Evolutionary conservation across 1,140 invertebrate genomes (phyloP).

Genomic region (Tenebrio molitor): DNA sequence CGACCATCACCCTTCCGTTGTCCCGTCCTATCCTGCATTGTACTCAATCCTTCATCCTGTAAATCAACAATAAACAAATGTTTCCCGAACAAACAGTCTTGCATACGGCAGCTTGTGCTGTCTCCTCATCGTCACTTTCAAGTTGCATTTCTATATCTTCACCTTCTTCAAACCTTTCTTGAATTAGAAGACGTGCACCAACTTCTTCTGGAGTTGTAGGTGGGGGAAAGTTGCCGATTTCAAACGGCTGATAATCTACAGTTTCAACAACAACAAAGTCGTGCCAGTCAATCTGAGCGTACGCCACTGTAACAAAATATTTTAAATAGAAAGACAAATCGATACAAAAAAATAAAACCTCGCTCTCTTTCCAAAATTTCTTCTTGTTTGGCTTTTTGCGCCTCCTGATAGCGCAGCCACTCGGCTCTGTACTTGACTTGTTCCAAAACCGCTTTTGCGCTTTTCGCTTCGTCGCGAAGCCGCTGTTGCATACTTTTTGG

Average conservation of each 20-base stretch:
- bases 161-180: slow-evolving; percentile 74
- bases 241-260: slow-evolving; percentile 98
- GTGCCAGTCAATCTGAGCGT: slow-evolving; percentile 99
- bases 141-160: slow-evolving; percentile 84
- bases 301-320: slow-evolving; percentile 78
- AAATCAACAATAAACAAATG: slow-evolving; percentile 24
- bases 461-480: slow-evolving; percentile 83
- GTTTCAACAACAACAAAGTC: slow-evolving; percentile 99
- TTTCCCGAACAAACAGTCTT: not conserved
- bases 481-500: slow-evolving; percentile 90
- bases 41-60: slow-evolving; percentile 77
- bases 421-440: slow-evolving; percentile 95
- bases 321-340: slow-evolving; percentile 1
- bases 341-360: slow-evolving; percentile 64
- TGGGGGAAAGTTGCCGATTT: slow-evolving; percentile 95
- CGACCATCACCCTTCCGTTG: slow-evolving; percentile 67
- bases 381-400: slow-evolving; percentile 92
- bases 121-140: slow-evolving; percentile 75
- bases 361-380: slow-evolving; percentile 95
- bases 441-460: slow-evolving; percentile 85
- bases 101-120: slow-evolving; percentile 49
- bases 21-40: slow-evolving; percentile 75
- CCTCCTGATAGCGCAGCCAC: slow-evolving; percentile 96
- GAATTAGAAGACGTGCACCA: slow-evolving; percentile 92
- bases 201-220: slow-evolving; percentile 98